Evolutionary conservation across 2,113 vertebrate species (phyloP).

Genomic region (Siphamia tubifer): DNA sequence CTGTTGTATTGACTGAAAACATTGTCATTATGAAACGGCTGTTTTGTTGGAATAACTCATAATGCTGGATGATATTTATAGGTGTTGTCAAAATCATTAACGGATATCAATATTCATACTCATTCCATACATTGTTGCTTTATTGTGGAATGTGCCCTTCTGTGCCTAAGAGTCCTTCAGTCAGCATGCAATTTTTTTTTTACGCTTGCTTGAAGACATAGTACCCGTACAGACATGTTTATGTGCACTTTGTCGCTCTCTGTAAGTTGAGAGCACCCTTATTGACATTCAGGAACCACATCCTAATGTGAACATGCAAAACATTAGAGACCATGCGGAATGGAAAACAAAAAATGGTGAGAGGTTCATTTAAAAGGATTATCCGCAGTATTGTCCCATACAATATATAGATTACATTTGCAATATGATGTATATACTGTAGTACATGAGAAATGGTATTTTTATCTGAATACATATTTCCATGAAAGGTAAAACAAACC

Average conservation of each 20-base stretch:
- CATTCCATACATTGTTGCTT: neutral
- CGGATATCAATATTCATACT: neutral
- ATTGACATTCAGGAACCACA: constrained; percentile 46
- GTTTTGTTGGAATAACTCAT: too few relatives aligned
- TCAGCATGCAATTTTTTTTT: neutral
- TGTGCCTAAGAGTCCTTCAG: neutral
- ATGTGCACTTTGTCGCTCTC: constrained; percentile 34
- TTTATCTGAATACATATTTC: too few relatives aligned
- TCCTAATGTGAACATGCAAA: constrained; percentile 36
- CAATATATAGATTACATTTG: too few relatives aligned
- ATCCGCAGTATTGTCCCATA: too few relatives aligned
- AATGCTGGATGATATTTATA: too few relatives aligned
- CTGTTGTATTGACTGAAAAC: too few relatives aligned
- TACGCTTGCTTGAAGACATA: constrained; percentile 10
- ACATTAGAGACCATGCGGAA: constrained; percentile 20
- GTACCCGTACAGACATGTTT: constrained; percentile 39
- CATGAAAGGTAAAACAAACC: too few relatives aligned
- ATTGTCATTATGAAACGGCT: too few relatives aligned
- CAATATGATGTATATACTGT: too few relatives aligned
- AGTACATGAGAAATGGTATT: too few relatives aligned
- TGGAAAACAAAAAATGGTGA: constrained; percentile 14
- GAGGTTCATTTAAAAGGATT: neutral
- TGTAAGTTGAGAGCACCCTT: constrained; percentile 47
- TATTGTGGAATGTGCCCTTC: neutral
- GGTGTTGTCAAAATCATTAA: too few relatives aligned